Base-by-base conservation (phyloP, 2,113 vertebrate genomes). In the Rhodinocichla rosea region DNA sequence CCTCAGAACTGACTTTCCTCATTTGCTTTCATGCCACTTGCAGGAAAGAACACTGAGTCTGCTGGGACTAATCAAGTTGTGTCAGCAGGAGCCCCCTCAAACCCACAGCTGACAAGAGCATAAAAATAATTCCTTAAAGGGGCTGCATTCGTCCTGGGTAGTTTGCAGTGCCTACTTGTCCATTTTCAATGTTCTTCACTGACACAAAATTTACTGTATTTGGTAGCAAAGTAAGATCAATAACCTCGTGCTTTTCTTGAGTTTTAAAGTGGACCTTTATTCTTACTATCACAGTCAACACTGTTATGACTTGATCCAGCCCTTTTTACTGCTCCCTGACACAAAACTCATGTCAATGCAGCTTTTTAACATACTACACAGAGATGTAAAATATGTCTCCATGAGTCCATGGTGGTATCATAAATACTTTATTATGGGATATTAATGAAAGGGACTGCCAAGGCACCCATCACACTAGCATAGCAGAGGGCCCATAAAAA, bases 401-500 rank as follows among this genome's bases (percentile, higher is more conserved):
- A 52, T 0, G 35, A 96, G 93, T 97, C 96, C 93, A 81, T 53
- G 50, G 82, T 87, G 86, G 71, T 56, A 94, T 95, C 96, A 96
- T 97, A 98, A 97, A 97, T 96, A 96, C 40, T 96, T 92, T 94
- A 60, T 96, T 96, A 98, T 97, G 93, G 80, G 90, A 92, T 97
- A 97, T 92, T 97, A 98, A 98, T 97, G 96, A 97, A 98, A 97
- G 82, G 53, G 44, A 87, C 35, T 85, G 89, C 79, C 91, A 96
- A 88, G 78, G 73, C 94, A 92, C 79, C 92, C 68, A 94, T 89
- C 71, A 89, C 33, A 7, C 56, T 79, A 91, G 69, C 80, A 92
- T 88, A 94, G 82, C 84, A 93, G 71, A 97, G 92, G 87, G 56
- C 93, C 60, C 59, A 90, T 94, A 97, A 97, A 96, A 94, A 77